These are phyloP conservation scores for Platyscapa corneri DNA, from an alignment of 1,140 invertebrate genomes.

Conservation along the genomic window DNA sequence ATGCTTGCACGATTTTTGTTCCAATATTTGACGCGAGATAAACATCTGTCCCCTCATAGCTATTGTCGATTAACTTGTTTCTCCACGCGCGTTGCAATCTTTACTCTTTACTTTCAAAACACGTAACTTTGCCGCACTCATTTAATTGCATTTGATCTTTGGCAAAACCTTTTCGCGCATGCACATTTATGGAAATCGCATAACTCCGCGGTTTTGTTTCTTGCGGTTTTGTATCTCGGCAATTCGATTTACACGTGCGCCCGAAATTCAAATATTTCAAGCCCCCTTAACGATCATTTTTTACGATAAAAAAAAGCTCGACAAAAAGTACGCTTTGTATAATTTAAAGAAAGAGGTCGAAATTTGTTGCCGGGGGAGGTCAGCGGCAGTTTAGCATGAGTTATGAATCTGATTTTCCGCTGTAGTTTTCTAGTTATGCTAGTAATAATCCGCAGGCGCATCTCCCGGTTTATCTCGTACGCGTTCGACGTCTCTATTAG, in stretches of 20 bases:
- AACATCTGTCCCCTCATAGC: slow-evolving; percentile 37
- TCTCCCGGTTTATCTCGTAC: slow-evolving; percentile 52
- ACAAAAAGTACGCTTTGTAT: background rate
- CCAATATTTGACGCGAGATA: slow-evolving; percentile 38
- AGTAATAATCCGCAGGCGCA: slow-evolving; percentile 53
- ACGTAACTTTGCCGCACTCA: background rate
- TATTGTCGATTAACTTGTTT: slow-evolving; percentile 49
- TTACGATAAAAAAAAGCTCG: background rate
- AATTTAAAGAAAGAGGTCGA: slow-evolving; percentile 18
- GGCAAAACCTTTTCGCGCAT: background rate
- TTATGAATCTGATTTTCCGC: slow-evolving; percentile 66
- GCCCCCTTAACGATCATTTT: background rate
- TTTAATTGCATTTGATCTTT: background rate
- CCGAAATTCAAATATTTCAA: too few species aligned
- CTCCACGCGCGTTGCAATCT: slow-evolving; percentile 9
- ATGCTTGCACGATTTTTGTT: slow-evolving; percentile 40
- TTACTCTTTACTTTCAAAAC: slow-evolving; percentile 1
- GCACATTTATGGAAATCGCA: too few species aligned
- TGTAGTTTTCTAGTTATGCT: slow-evolving; percentile 49
- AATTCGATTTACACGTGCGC: too few species aligned
- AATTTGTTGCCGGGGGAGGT: background rate
- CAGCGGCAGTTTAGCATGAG: slow-evolving; percentile 63
- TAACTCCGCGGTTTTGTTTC: too few species aligned
- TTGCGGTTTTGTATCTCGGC: too few species aligned
- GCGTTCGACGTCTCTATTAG: slow-evolving; percentile 71